These are phyloP conservation scores for Lingula anatina DNA, from an alignment of 2,888 invertebrate genomes.

Conservation along the genomic window DNA sequence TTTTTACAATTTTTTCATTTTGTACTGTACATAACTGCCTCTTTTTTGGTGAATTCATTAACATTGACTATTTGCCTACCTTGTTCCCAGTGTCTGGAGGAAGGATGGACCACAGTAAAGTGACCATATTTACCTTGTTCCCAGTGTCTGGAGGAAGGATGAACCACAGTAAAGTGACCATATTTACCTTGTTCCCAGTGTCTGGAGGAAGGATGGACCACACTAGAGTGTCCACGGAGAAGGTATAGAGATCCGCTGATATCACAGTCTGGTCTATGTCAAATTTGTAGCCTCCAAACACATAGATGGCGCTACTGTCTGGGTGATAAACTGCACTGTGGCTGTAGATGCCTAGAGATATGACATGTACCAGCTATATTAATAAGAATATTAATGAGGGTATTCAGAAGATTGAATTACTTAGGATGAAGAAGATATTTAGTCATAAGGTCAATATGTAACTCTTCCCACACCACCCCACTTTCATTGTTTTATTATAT, in stretches of 20 bases:
- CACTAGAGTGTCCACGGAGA: constrained; percentile 16
- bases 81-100: constrained; percentile 18
- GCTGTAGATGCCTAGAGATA: constrained; percentile 65
- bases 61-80: no score
- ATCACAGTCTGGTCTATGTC: no score
- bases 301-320: constrained; percentile 75
- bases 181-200: constrained; percentile 15
- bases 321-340: constrained; percentile 84
- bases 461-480: no score
- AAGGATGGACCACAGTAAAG: constrained; percentile 24
- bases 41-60: no score
- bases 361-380: constrained; percentile 1
- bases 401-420: no score
- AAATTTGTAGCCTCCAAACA: no score
- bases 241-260: constrained; percentile 25
- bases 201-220: constrained; percentile 31
- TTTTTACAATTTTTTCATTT: no score
- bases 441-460: no score
- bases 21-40: no score
- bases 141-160: constrained; percentile 71
- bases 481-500: no score
- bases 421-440: no score
- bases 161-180: not conserved
- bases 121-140: constrained; percentile 35
- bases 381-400: no score